Evolutionary conservation across 2,888 invertebrate genomes (phyloP), one percentile per base, ranked within the genome.

Genomic region (Sesia apiformis): DNA sequence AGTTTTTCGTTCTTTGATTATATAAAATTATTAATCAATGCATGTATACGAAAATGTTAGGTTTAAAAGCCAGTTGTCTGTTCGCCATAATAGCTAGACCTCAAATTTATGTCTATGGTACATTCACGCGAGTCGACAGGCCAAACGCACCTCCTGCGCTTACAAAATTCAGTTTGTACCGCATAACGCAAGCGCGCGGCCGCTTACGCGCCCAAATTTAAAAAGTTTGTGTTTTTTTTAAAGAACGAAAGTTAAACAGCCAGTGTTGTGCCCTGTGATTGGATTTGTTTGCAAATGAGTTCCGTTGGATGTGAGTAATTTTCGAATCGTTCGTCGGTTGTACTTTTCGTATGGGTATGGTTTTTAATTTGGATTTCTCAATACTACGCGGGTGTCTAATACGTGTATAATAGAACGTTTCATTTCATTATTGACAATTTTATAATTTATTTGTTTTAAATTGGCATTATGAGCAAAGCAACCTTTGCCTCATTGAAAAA

Each of bases 121-220:
- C 87, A 83, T 86, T 85, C 83, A 75, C 85, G 71, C 79, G 79
- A 77, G 69, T 67, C 63, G 23, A 23, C 23, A 23, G 67, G 76
- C 78, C 78, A 73, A 78, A 74, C 75, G 80, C 75, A 75, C 75
- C 76, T 78, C 73, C 67, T 74, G 79, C 84, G 82, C 82, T 79
- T 75, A 84, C 86, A 81, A 84, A 85, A 85, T 81, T 89, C 84
- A 88, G 87, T 87, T 82, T 68, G 82, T 78, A 78, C 73, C 74
- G 81, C 72, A 77, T 78, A 78, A 76, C 81, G 84, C 81, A 78
- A 76, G 84, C 85, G 88, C 84, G 77, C 85, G 84, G 83, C 79
- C 84, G 80, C 72, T 70, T 72, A 70, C 80, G 83, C 84, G 81
- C 78, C 81, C 67, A 84, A 84, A 77, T 72, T 83, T 84, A 81